These are phyloP conservation scores for Bombus confusus DNA, from an alignment of 1,140 invertebrate species.

Conservation along the genomic window DNA sequence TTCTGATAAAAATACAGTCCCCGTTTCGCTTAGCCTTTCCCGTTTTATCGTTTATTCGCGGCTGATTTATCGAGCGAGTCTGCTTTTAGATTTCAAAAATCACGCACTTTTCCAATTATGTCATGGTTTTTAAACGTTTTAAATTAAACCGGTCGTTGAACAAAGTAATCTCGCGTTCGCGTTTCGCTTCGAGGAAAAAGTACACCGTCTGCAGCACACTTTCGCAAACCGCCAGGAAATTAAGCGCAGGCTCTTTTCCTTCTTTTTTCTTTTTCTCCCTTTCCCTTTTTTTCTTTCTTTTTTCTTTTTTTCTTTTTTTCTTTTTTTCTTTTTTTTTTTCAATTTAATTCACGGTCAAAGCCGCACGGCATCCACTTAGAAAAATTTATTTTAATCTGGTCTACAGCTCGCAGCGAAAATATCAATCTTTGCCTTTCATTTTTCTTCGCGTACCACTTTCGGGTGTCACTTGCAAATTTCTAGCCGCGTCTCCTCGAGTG, in stretches of 20 bases:
- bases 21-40: too few relatives aligned
- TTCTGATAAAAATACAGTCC: too few relatives aligned
- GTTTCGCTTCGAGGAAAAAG: too few relatives aligned
- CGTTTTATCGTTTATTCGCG: too few relatives aligned
- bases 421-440: constrained; percentile 23
- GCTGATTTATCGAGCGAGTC: too few relatives aligned
- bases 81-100: too few relatives aligned
- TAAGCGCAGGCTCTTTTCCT: too few relatives aligned
- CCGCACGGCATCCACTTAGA: background rate
- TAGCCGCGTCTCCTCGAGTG: constrained; percentile 25
- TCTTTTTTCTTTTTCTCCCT: background rate
- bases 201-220: too few relatives aligned
- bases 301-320: too few relatives aligned
- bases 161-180: background rate
- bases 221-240: too few relatives aligned
- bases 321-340: background rate
- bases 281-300: background rate
- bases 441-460: constrained; percentile 36
- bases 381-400: background rate
- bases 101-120: background rate
- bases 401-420: background rate
- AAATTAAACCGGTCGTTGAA: background rate
- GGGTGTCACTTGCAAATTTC: constrained; percentile 48
- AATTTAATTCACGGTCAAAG: background rate
- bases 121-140: background rate